Evolutionary conservation across 2,797 vertebrate genomes (phyloP).

Genomic region (Emys orbicularis): DNA sequence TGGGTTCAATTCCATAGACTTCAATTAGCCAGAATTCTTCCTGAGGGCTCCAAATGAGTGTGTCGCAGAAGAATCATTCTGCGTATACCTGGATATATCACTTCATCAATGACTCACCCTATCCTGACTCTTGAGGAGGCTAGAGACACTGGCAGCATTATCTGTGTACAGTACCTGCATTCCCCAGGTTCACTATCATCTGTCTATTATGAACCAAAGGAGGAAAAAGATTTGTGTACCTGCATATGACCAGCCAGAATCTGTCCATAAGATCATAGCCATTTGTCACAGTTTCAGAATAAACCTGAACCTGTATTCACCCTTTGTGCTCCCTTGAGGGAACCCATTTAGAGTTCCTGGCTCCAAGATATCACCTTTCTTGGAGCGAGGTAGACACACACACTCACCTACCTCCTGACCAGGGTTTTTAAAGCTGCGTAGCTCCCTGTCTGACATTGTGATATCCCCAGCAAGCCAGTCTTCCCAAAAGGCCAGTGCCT

Average conservation of each 20-base stretch:
- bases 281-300: background rate
- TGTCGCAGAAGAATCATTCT: background rate
- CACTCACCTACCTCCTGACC: background rate
- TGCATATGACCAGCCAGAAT: background rate
- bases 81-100: background rate
- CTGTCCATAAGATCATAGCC: background rate
- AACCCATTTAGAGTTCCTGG: background rate
- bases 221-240: background rate
- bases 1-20: background rate
- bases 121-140: background rate
- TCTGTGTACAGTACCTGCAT: background rate
- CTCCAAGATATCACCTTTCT: background rate
- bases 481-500: background rate
- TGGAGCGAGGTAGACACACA: background rate
- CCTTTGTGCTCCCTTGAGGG: background rate
- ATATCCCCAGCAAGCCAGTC: background rate
- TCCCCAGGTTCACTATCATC: background rate
- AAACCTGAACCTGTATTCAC: background rate
- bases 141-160: background rate
- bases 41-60: background rate
- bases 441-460: background rate
- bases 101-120: background rate
- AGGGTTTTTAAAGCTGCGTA: background rate
- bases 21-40: background rate
- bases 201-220: background rate